Percentiles rank a stretch among this genome's conserved stretches.
Conservation (phyloP, 2,113 vertebrate species). For the Corythornis madagascariensis region DNA sequence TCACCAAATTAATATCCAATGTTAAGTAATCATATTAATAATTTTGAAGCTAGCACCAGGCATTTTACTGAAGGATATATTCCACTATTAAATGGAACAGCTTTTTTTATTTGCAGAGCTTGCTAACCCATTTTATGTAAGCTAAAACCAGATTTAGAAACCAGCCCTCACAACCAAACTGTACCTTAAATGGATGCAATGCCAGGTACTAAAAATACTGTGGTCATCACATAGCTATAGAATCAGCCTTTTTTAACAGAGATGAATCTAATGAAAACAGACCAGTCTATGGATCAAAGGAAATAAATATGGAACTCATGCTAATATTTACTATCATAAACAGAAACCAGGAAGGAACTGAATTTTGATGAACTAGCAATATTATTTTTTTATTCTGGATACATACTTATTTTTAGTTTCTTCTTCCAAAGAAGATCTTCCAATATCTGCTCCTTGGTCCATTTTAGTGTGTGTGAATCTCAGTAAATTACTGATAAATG, state of each 20-base stretch:
- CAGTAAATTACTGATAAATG: background rate
- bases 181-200: background rate
- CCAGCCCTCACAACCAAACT: background rate
- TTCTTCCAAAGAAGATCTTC: background rate
- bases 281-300: background rate
- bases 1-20: background rate
- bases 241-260: background rate
- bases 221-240: background rate
- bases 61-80: background rate
- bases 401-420: background rate
- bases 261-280: background rate
- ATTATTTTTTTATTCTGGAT: background rate
- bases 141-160: background rate
- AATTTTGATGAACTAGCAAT: background rate
- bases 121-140: background rate
- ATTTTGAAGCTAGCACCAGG: background rate
- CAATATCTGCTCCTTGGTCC: background rate
- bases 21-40: background rate
- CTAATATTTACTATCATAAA: background rate
- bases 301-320: background rate
- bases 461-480: background rate
- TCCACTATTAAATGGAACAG: background rate
- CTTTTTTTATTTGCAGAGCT: background rate
- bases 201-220: background rate
- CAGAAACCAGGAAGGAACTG: background rate